Evolutionary conservation across 92 coral and sea anemone species (phyloP).

Genomic region (Zoanthus solanderi): DNA sequence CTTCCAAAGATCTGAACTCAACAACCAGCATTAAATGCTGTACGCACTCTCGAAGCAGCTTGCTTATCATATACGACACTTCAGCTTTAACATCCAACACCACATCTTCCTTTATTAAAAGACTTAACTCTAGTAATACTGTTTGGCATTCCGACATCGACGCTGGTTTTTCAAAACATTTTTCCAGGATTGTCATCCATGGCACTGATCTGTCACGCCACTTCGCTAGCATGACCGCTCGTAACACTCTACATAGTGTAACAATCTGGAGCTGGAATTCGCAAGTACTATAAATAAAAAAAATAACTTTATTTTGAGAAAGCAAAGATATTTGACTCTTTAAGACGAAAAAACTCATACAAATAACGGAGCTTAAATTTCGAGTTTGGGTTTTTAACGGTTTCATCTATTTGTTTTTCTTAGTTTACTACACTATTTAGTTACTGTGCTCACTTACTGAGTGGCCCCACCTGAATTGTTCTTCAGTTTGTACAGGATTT

Average conservation of each 20-base stretch:
- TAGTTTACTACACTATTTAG: too few relatives aligned
- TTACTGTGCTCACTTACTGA: too few relatives aligned
- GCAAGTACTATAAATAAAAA: neutral
- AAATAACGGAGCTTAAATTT: too few relatives aligned
- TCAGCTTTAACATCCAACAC: neutral
- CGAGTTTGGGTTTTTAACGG: too few relatives aligned
- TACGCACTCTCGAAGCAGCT: neutral
- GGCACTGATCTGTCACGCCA: neutral
- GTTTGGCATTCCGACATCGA: neutral
- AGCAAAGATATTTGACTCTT: too few relatives aligned
- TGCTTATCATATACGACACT: neutral
- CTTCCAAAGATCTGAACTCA: neutral
- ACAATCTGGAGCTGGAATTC: neutral
- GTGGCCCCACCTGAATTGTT: too few relatives aligned
- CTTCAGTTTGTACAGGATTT: too few relatives aligned
- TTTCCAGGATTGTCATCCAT: neutral
- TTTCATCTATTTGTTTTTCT: too few relatives aligned
- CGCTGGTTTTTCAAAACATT: neutral
- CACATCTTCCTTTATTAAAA: neutral
- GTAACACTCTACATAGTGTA: slow-evolving; percentile 10
- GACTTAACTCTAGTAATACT: neutral
- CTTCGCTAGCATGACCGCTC: neutral
- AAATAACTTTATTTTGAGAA: neutral
- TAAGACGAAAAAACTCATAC: too few relatives aligned
- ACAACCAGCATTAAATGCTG: neutral